A percentile compares a stretch with the other conserved stretches of the same genome.
phyloP scores from a whole-genome alignment of 92 coral and sea anemone species.

The Epizoanthus stellaris region DNA sequence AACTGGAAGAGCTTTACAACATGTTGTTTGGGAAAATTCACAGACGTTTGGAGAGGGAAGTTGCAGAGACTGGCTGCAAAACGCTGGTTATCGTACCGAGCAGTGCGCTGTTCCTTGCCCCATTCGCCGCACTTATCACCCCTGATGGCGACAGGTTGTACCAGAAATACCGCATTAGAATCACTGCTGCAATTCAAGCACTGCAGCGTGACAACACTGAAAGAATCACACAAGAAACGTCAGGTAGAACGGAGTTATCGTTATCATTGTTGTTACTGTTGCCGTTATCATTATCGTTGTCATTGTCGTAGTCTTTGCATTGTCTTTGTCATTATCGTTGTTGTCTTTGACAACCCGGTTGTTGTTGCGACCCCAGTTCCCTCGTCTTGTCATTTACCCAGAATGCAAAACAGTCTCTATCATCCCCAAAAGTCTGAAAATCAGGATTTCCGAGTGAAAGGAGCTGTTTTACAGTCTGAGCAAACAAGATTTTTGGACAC shows the following conservation, averaged over 20 bases:
- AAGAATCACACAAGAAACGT: not conserved
- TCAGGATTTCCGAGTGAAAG: too few species aligned
- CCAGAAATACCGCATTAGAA: slow-evolving; percentile 27
- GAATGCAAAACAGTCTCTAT: too few species aligned
- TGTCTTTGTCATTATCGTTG: not conserved
- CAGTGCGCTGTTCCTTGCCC: slow-evolving; percentile 23
- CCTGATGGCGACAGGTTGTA: slow-evolving; percentile 22
- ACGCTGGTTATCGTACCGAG: slow-evolving; percentile 28
- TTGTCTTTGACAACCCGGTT: not conserved
- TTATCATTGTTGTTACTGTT: not conserved
- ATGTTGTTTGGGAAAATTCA: slow-evolving; percentile 2
- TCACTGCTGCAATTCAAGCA: slow-evolving; percentile 32
- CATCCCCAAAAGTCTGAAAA: too few species aligned
- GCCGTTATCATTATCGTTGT: not conserved
- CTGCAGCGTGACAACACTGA: not conserved
- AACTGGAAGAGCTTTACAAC: slow-evolving; percentile 2
- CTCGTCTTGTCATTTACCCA: too few species aligned
- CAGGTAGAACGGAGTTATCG: not conserved
- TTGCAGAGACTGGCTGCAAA: not conserved
- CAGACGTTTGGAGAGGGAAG: slow-evolving; percentile 12
- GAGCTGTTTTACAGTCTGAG: too few species aligned
- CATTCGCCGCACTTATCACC: slow-evolving; percentile 28
- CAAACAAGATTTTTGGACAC: too few species aligned
- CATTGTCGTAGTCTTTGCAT: too few species aligned
- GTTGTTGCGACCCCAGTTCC: not conserved